Evolutionary conservation across 2,888 invertebrate species (phyloP), one percentile per base, ranked within the genome.

Genomic region (Anodontia alba): DNA sequence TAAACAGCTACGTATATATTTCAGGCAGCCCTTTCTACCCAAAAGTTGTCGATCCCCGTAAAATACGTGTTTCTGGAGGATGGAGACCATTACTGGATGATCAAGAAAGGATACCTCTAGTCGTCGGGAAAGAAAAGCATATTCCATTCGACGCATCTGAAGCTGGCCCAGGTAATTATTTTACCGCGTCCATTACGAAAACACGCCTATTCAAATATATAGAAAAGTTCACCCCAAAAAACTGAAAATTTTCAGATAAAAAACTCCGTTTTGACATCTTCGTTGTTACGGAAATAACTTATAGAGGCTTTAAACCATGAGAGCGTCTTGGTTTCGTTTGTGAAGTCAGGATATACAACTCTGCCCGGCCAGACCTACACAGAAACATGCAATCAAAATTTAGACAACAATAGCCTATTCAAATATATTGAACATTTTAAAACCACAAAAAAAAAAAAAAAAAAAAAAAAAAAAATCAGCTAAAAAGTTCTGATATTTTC

Each of bases 111-210:
- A 89, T 96, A 66, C 94, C 94, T 26, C 92, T 96, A 49, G 92
- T 91, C 33, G 93, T 95, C 26, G 94, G 94, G 38, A 94, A 95
- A 87, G 95, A 95, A 80, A 95, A 95, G 82, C 93, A 94, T 79
- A 91, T 99, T 33, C 96, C 97, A 1, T 97, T 99, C 87, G 98
- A 99, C 93, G 96, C 97, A 0, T 96, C 97, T 66, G 97, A 97
- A 91, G 98, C 98, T 0, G 99, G 99, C 0, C 98, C 98, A 0
- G 94, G 94, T 92, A 78, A 66, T 71, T 67, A 8, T 17, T 29
- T 7, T 1, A 10, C 20, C 0, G 23, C 38, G 23, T n/a, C n/a
- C n/a, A n/a, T n/a, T n/a, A n/a, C n/a, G n/a, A n/a, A n/a, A n/a
- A n/a, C n/a, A n/a, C n/a, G n/a, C n/a, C n/a, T n/a, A n/a, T n/a